phyloP scores from a whole-genome alignment of 2,888 invertebrate species.

The Rhingia rostrata region DNA sequence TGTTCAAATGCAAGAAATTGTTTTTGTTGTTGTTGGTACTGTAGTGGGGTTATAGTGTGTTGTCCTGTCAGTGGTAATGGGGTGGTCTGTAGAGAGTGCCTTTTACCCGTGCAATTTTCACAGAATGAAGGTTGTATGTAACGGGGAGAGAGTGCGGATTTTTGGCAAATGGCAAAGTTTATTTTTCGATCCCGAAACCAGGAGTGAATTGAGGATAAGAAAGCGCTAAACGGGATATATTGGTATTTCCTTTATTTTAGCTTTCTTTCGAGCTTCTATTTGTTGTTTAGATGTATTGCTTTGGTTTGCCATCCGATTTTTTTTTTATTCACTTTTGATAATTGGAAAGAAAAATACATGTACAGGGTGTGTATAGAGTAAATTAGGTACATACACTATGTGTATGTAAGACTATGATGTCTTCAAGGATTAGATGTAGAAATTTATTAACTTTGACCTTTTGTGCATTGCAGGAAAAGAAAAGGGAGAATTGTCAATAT shows the following conservation, averaged over 20 bases:
- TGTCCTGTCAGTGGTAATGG: conserved; percentile 5
- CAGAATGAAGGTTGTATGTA: neutral
- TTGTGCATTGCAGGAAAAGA: conserved; percentile 4
- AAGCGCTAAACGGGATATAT: conserved; percentile 63
- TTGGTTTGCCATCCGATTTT: neutral
- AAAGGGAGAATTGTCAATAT: neutral
- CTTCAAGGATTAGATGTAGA: conserved; percentile 41
- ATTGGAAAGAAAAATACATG: conserved; percentile 19
- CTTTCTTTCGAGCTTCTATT: conserved; percentile 32
- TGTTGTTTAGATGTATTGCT: conserved; percentile 8
- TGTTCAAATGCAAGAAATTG: conserved; percentile 60
- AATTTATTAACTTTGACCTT: conserved; percentile 63
- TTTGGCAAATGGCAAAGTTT: conserved; percentile 65
- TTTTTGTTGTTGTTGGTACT: conserved; percentile 35
- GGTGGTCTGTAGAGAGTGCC: conserved; percentile 16
- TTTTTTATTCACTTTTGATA: conserved; percentile 30
- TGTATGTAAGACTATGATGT: conserved; percentile 28
- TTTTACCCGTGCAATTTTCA: conserved; percentile 9
- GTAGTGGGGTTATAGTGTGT: conserved; percentile 10
- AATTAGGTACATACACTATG: neutral
- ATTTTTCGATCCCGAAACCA: conserved; percentile 50
- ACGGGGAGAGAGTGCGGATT: conserved; percentile 26
- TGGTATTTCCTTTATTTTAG: conserved; percentile 62
- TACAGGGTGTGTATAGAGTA: conserved; percentile 6
- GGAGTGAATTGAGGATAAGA: conserved; percentile 70